Conservation (phyloP, 2,797 vertebrate species). For the Zalophus californianus region DNA sequence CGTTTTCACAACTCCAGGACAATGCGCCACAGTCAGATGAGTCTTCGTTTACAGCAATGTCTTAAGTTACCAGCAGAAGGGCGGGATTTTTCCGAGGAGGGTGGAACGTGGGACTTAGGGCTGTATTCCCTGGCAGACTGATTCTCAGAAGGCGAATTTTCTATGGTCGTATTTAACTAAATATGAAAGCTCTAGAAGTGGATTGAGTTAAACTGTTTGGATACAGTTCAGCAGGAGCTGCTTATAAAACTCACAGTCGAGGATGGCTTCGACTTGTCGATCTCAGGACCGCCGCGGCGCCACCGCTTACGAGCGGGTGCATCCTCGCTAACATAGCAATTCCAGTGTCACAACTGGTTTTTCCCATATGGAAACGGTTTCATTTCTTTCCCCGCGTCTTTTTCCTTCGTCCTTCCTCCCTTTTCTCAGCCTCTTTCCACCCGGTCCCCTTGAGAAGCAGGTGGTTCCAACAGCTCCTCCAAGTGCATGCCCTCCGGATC, state of each 20-base stretch:
- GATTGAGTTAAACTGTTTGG: not conserved
- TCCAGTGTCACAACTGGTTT: no score
- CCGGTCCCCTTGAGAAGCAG: not conserved
- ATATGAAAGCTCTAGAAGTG: not conserved
- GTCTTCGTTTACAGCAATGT: not conserved
- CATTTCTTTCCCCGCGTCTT: not conserved
- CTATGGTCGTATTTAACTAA: not conserved
- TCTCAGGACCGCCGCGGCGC: not conserved
- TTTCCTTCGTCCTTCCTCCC: not conserved
- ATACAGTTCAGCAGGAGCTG: not conserved
- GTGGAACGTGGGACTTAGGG: not conserved
- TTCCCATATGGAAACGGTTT: not conserved
- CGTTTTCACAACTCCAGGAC: not conserved
- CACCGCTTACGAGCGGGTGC: not conserved
- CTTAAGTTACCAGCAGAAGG: not conserved
- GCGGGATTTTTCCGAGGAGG: not conserved
- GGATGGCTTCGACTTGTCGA: not conserved
- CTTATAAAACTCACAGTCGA: not conserved
- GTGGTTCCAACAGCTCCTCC: not conserved
- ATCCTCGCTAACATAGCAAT: not conserved
- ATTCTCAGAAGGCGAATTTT: not conserved
- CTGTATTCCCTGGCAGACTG: not conserved
- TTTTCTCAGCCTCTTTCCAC: not conserved
- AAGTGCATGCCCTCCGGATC: accelerated
- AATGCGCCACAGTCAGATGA: not conserved